Evolutionary conservation across 2,888 invertebrate species (phyloP).

Genomic region (Diadromus collaris): DNA sequence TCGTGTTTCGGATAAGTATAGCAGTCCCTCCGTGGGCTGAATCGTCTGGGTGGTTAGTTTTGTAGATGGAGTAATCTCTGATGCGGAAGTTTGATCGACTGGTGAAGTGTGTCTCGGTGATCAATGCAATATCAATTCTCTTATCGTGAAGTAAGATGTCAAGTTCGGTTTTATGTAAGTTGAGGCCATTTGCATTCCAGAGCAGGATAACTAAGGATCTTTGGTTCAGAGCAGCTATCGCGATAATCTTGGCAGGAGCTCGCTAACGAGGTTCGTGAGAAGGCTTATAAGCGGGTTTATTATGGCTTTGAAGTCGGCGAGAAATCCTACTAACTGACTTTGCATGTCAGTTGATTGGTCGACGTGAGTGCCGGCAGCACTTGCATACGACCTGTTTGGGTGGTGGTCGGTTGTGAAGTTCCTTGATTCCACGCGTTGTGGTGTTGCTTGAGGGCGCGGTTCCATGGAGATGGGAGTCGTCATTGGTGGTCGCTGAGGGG

Average conservation of each 20-base stretch:
- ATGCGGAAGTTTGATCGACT: constrained; percentile 18
- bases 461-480: no score
- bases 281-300: constrained; percentile 5
- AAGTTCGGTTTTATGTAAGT: not conserved
- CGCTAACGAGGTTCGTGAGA: constrained; percentile 5
- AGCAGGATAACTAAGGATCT: constrained; percentile 4
- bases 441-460: no score
- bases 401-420: no score
- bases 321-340: not conserved
- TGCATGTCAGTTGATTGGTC: not conserved
- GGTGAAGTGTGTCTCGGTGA: constrained; percentile 54
- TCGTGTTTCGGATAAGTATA: constrained; percentile 55
- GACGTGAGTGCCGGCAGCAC: no score
- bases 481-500: no score
- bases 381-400: no score
- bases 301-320: not conserved
- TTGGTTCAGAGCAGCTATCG: not conserved
- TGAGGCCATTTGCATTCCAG: constrained; percentile 20
- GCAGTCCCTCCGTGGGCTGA: constrained; percentile 58
- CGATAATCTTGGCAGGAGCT: not conserved
- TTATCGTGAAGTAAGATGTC: constrained; percentile 33
- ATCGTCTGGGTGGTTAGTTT: constrained; percentile 54
- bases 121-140: constrained; percentile 39
- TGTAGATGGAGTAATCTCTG: constrained; percentile 42
- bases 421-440: no score